Percentiles rank a stretch among this genome's conserved stretches.
Evolutionary conservation across 1,140 invertebrate species (phyloP).

Genomic region (Drosophila eugracilis): DNA sequence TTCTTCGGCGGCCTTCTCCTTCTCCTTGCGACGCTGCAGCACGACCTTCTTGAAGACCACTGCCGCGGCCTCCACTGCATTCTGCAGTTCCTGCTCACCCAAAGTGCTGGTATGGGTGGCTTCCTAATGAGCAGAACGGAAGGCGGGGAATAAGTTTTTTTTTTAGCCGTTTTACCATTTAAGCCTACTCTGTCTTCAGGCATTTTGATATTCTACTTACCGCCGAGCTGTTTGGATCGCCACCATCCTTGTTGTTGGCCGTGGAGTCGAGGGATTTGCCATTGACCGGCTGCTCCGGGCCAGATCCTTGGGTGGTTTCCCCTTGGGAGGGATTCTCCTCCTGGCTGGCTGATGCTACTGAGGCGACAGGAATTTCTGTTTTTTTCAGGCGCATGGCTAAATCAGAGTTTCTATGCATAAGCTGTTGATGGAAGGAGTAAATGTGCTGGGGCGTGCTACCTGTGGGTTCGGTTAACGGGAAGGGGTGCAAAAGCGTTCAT

Average conservation of each 20-base stretch:
- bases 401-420: slow-evolving; percentile 84
- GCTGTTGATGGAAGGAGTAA: slow-evolving; percentile 81
- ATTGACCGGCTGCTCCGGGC: slow-evolving; percentile 35
- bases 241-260: slow-evolving; percentile 40
- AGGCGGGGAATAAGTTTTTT: neutral
- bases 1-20: slow-evolving; percentile 79
- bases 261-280: slow-evolving; percentile 49
- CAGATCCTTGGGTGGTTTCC: neutral
- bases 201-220: slow-evolving; percentile 42
- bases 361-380: slow-evolving; percentile 75
- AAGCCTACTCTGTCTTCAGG: slow-evolving; percentile 25
- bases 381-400: slow-evolving; percentile 78
- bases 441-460: slow-evolving; percentile 79
- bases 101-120: slow-evolving; percentile 84
- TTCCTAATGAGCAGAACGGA: slow-evolving; percentile 8
- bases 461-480: slow-evolving; percentile 43
- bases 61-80: slow-evolving; percentile 85
- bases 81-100: slow-evolving; percentile 87
- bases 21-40: slow-evolving; percentile 80
- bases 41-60: slow-evolving; percentile 85
- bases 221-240: slow-evolving; percentile 16
- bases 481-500: slow-evolving; percentile 66
- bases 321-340: slow-evolving; percentile 23
- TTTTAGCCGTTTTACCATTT: no score
- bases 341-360: slow-evolving; percentile 44